Conservation (phyloP, 2,797 vertebrate genomes). For the Furcifer pardalis region DNA sequence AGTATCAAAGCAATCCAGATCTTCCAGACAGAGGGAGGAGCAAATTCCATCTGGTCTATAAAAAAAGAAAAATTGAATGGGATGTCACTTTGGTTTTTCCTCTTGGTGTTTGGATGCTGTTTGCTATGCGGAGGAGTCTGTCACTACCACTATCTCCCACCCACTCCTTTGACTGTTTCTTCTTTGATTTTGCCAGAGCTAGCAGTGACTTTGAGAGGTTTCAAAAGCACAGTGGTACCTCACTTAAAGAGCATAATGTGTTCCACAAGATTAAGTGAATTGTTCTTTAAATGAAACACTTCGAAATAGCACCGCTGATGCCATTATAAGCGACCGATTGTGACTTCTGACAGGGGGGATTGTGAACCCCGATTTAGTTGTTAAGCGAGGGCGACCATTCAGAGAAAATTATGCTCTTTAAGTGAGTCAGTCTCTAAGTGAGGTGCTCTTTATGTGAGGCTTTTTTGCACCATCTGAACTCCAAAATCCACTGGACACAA, state of each 20-base stretch:
- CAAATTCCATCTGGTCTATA: conserved; percentile 23
- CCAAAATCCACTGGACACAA: not conserved
- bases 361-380: too few species aligned
- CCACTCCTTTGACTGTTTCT: too few species aligned
- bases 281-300: too few species aligned
- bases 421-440: too few species aligned
- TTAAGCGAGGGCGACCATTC: too few species aligned
- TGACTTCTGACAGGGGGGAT: too few species aligned
- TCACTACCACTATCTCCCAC: not conserved
- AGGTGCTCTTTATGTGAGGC: too few species aligned
- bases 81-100: not conserved
- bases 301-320: too few species aligned
- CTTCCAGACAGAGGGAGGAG: not conserved
- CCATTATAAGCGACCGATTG: too few species aligned
- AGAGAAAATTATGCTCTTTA: too few species aligned
- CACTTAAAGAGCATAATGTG: too few species aligned
- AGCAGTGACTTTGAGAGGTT: not conserved
- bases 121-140: not conserved
- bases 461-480: not conserved
- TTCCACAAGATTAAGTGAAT: too few species aligned
- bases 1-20: conserved; percentile 10
- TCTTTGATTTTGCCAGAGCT: not conserved
- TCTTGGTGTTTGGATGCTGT: not conserved
- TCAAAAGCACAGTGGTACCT: not conserved
- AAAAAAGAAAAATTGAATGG: not conserved